Evolutionary conservation across 1,140 invertebrate species (phyloP).

Genomic region (Philaenus spumarius): DNA sequence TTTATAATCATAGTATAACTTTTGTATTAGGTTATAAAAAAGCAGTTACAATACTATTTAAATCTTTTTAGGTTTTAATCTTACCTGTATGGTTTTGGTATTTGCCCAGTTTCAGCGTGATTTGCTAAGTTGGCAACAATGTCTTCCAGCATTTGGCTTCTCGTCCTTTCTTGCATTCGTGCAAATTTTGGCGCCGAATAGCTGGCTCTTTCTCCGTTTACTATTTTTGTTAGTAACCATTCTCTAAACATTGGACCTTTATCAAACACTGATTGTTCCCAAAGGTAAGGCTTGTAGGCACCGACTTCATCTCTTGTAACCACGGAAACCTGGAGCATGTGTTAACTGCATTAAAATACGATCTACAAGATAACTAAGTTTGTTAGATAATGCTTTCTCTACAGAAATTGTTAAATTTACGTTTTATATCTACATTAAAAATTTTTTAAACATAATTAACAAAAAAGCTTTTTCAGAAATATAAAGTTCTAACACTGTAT

Average conservation of each 20-base stretch:
- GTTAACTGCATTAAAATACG: too few relatives aligned
- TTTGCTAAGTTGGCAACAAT: conserved; percentile 91
- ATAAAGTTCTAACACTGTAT: too few relatives aligned
- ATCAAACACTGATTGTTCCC: conserved; percentile 89
- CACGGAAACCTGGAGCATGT: conserved; percentile 68
- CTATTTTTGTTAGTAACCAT: conserved; percentile 94
- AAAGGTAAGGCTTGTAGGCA: conserved; percentile 92
- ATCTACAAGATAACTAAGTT: too few relatives aligned
- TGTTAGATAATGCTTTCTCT: too few relatives aligned
- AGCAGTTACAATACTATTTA: too few relatives aligned
- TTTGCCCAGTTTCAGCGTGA: conserved; percentile 90
- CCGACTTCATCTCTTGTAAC: conserved; percentile 96
- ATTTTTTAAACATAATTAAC: too few relatives aligned
- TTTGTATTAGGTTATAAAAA: too few relatives aligned
- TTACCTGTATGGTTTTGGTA: conserved; percentile 89
- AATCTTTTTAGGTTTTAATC: too few relatives aligned
- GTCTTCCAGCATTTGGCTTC: conserved; percentile 87
- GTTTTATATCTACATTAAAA: too few relatives aligned
- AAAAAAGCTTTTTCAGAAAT: too few relatives aligned
- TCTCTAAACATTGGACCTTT: conserved; percentile 87
- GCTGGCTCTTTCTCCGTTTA: conserved; percentile 93
- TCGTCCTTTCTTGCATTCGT: conserved; percentile 85
- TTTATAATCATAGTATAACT: too few relatives aligned
- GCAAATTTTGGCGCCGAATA: conserved; percentile 97
- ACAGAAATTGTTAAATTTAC: too few relatives aligned